phyloP scores from a whole-genome alignment of 1,140 invertebrate species.

The Magallana ariakensis region DNA sequence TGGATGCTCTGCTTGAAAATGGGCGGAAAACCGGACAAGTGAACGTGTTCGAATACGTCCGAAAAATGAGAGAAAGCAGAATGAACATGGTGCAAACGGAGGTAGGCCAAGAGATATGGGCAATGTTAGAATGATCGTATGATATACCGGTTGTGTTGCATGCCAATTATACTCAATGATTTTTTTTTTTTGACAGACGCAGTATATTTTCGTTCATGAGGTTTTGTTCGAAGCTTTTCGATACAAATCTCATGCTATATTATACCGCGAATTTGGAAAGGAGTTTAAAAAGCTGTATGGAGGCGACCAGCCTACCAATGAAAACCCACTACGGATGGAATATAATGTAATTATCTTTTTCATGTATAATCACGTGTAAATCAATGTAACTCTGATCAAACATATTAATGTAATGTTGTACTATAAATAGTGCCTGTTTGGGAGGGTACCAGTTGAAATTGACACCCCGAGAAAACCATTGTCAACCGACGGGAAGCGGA shows the following conservation, averaged over 20 bases:
- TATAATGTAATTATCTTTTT: neutral
- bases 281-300: neutral
- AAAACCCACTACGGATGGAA: neutral
- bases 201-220: neutral
- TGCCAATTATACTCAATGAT: too few relatives aligned
- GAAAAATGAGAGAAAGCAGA: neutral
- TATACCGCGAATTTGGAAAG: neutral
- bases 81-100: constrained; percentile 21
- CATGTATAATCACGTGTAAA: too few relatives aligned
- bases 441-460: too few relatives aligned
- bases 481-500: too few relatives aligned
- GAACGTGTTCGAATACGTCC: neutral
- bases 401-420: too few relatives aligned
- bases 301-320: neutral
- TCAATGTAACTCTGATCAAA: too few relatives aligned
- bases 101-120: neutral
- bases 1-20: neutral
- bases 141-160: too few relatives aligned
- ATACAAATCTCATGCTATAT: neutral
- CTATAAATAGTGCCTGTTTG: too few relatives aligned
- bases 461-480: too few relatives aligned
- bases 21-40: constrained; percentile 22
- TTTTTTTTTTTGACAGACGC: neutral
- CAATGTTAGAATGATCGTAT: too few relatives aligned
- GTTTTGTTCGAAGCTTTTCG: constrained; percentile 4